Evolutionary conservation across 92 coral and sea anemone species (phyloP).

Genomic region (Porites lobata): DNA sequence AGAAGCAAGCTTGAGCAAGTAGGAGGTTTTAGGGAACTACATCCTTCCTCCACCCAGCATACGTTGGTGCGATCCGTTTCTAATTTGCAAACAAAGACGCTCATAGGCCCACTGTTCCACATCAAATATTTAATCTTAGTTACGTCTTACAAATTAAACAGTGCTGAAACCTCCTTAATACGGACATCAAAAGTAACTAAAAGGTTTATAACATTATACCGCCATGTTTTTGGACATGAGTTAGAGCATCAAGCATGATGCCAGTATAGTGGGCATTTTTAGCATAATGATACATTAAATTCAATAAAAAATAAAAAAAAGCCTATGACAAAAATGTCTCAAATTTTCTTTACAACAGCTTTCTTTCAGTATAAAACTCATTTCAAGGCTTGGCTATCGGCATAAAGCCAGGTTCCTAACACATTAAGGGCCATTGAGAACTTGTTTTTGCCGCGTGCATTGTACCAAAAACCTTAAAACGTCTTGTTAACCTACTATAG

Average conservation of each 20-base stretch:
- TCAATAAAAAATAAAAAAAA: not conserved
- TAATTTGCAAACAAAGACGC: not conserved
- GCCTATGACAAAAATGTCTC: not conserved
- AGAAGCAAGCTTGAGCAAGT: slow-evolving; percentile 15
- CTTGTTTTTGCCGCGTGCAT: not conserved
- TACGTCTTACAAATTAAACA: not conserved
- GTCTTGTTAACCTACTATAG: not conserved
- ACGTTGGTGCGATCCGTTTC: no score
- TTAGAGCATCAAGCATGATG: slow-evolving; percentile 4
- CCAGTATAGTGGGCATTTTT: not conserved
- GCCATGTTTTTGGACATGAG: not conserved
- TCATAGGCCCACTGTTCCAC: not conserved
- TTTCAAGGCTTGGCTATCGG: not conserved
- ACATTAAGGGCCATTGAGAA: not conserved
- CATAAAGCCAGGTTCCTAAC: slow-evolving; percentile 9
- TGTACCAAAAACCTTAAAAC: slow-evolving; percentile 1
- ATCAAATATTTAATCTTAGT: not conserved
- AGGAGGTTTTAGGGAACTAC: slow-evolving; percentile 10
- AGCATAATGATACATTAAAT: not conserved
- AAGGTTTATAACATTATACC: not conserved
- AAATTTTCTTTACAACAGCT: not conserved
- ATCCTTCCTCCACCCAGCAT: no score
- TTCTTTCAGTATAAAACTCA: not conserved
- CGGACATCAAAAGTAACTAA: not conserved
- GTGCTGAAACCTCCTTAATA: not conserved